A percentile compares a stretch with the other conserved stretches of the same genome.
Conservation (phyloP, 2,113 vertebrate species). For the Acanthisitta chloris region DNA sequence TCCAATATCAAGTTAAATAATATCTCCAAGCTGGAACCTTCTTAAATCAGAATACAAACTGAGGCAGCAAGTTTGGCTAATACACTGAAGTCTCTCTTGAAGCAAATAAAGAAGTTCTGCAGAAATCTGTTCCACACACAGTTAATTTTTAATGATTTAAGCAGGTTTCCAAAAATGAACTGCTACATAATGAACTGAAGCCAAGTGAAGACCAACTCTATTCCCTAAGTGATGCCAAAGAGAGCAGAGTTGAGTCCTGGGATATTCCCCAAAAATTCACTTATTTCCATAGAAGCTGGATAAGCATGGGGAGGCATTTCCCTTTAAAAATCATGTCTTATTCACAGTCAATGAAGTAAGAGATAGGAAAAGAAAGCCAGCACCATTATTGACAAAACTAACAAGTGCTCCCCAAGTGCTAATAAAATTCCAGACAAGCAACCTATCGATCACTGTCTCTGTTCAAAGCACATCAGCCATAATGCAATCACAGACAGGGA, state of each 20-base stretch:
- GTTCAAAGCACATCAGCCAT: not conserved
- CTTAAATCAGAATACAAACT: not conserved
- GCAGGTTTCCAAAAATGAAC: not conserved
- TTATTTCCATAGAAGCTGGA: not conserved
- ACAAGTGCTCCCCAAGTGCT: slow-evolving; percentile 11
- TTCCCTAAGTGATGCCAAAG: not conserved
- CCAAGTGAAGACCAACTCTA: not conserved
- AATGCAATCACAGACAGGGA: not conserved
- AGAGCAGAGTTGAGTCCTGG: not conserved
- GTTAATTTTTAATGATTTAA: not conserved
- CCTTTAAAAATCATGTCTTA: not conserved
- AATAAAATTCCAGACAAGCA: slow-evolving; percentile 29
- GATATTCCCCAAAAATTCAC: not conserved
- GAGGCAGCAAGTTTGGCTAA: not conserved
- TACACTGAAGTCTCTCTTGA: not conserved
- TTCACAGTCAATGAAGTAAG: not conserved
- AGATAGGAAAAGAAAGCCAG: slow-evolving; percentile 5
- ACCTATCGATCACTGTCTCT: not conserved
- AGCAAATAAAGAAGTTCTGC: not conserved
- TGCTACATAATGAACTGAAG: not conserved
- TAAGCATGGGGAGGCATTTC: not conserved
- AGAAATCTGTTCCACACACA: not conserved
- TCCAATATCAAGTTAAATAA: not conserved
- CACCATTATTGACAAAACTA: slow-evolving; percentile 43
- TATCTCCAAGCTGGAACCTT: not conserved